phyloP scores from a whole-genome alignment of 2,113 vertebrate genomes.

The Bujurquina vittata region DNA sequence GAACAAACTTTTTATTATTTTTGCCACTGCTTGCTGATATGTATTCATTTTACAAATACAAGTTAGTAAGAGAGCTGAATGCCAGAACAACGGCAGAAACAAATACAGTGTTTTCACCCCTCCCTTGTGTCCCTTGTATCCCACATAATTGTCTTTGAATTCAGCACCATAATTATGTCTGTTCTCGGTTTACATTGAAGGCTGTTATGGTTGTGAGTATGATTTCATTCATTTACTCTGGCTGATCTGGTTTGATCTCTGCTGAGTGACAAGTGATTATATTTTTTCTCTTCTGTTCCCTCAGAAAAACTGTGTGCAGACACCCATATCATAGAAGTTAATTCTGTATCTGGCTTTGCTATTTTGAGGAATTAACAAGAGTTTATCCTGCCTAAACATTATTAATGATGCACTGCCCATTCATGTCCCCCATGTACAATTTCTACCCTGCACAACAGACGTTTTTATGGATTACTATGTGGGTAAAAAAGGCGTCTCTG shows the following conservation, averaged over 20 bases:
- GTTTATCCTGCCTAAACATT: slow-evolving; percentile 5
- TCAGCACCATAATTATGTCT: slow-evolving; percentile 34
- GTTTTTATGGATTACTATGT: slow-evolving; percentile 19
- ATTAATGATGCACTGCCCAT: neutral
- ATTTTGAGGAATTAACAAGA: neutral
- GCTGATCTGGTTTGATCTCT: neutral
- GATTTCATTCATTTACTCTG: slow-evolving; percentile 21
- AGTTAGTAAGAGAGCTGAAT: neutral
- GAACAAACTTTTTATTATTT: neutral
- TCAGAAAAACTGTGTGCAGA: neutral
- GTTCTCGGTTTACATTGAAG: slow-evolving; percentile 41
- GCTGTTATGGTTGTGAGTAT: slow-evolving; percentile 18
- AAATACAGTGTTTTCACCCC: neutral
- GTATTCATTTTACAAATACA: neutral
- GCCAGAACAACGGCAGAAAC: slow-evolving; percentile 19
- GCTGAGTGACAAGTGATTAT: neutral
- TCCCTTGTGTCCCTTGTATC: slow-evolving; percentile 13
- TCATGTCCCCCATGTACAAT: neutral
- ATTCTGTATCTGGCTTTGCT: neutral
- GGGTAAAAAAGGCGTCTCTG: neutral
- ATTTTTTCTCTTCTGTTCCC: neutral
- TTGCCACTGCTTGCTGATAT: neutral
- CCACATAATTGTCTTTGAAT: slow-evolving; percentile 36
- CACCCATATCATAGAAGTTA: neutral
- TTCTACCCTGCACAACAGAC: neutral